Evolutionary conservation across 2,113 vertebrate genomes (phyloP).

Genomic region (Larimichthys polyactis): DNA sequence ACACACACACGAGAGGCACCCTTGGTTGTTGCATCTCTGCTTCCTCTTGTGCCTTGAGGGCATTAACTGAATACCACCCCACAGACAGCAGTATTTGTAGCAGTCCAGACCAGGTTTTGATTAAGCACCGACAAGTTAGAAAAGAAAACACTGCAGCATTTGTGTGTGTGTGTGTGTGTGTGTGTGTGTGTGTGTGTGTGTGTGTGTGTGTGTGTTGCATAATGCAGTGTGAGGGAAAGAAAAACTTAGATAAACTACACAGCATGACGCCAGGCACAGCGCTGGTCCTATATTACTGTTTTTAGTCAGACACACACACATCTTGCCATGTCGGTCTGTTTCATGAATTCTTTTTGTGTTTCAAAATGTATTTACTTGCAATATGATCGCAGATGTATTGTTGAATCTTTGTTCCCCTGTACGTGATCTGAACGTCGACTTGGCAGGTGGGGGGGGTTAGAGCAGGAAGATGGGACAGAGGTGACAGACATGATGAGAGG

Average conservation of each 20-base stretch:
- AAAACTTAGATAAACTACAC: slow-evolving; percentile 21
- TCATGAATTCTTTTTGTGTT: slow-evolving; percentile 20
- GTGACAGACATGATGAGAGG: slow-evolving; percentile 2
- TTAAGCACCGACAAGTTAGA: neutral
- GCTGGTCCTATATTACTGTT: slow-evolving; percentile 28
- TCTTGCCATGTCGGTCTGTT: neutral
- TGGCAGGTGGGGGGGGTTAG: slow-evolving; percentile 13
- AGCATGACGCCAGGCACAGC: slow-evolving; percentile 52
- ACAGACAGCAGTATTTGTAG: slow-evolving; percentile 58
- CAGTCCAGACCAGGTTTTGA: neutral
- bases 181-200: slow-evolving; percentile 10
- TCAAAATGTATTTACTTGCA: slow-evolving; percentile 55
- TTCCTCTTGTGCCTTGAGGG: slow-evolving; percentile 27
- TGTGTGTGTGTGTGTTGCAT: slow-evolving; percentile 15
- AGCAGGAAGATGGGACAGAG: slow-evolving; percentile 3
- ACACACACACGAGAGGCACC: neutral
- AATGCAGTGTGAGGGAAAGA: neutral
- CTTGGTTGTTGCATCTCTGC: slow-evolving; percentile 4
- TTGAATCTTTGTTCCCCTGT: slow-evolving; percentile 36
- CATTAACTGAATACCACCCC: slow-evolving; percentile 13
- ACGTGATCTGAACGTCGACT: neutral
- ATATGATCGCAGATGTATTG: slow-evolving; percentile 46
- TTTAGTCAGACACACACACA: slow-evolving; percentile 28
- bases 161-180: neutral
- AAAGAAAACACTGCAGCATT: slow-evolving; percentile 21